phyloP scores from a whole-genome alignment of 2,113 vertebrate genomes.

The Chamaetylas fuelleborni region DNA sequence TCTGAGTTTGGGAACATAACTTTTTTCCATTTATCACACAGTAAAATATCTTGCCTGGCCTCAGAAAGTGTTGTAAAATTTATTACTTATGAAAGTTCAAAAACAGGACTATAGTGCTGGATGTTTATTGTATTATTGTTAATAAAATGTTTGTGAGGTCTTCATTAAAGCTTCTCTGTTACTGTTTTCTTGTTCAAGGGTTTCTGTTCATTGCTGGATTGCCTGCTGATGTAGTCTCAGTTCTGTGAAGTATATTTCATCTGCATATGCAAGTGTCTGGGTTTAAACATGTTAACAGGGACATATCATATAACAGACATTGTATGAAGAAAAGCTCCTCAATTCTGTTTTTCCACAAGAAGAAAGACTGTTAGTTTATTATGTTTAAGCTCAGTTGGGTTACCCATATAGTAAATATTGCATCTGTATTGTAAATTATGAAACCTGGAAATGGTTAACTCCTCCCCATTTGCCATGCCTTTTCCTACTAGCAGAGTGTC shows the following conservation, averaged over 20 bases:
- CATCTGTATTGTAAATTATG: neutral
- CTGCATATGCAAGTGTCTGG: conserved; percentile 73
- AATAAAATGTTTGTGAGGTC: conserved; percentile 1
- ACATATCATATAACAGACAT: neutral
- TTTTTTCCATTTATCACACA: neutral
- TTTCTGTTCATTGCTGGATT: conserved; percentile 80
- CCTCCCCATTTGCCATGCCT: neutral
- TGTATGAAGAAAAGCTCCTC: neutral
- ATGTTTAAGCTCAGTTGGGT: neutral
- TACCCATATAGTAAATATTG: neutral
- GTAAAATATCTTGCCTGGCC: neutral
- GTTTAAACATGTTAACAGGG: conserved; percentile 29
- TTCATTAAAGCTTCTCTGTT: conserved; percentile 24
- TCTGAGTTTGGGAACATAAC: neutral
- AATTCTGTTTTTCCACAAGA: neutral
- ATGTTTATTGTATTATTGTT: neutral
- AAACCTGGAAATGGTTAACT: neutral
- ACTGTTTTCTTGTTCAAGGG: conserved; percentile 63
- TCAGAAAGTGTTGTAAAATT: neutral
- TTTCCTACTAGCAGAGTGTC: neutral
- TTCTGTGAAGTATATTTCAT: conserved; percentile 83
- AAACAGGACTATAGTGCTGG: neutral
- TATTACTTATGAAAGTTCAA: neutral
- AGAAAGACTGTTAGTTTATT: neutral
- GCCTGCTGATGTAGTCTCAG: conserved; percentile 77